Evolutionary conservation across 2,888 invertebrate species (phyloP).

Genomic region (Ormyrus nitidulus): DNA sequence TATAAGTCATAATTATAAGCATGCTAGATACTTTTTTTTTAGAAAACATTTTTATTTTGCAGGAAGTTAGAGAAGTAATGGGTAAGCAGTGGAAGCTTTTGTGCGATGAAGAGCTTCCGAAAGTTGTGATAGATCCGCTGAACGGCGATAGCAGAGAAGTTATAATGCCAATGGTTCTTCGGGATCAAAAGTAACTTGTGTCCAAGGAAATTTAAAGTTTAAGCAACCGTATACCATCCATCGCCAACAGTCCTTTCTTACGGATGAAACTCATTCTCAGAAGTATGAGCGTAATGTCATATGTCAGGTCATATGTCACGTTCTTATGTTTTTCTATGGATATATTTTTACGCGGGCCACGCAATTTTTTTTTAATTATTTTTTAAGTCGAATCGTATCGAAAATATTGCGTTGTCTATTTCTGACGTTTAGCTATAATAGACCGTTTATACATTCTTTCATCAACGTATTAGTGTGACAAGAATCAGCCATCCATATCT

Average conservation of each 20-base stretch:
- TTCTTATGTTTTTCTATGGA: conserved; percentile 56
- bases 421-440: conserved; percentile 44
- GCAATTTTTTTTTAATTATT: conserved; percentile 47
- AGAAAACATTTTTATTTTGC: background rate
- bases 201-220: conserved; percentile 52
- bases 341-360: conserved; percentile 52
- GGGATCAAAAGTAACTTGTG: conserved; percentile 76
- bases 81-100: conserved; percentile 79
- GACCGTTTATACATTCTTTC: conserved; percentile 35
- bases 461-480: conserved; percentile 30
- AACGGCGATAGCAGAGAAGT: conserved; percentile 79
- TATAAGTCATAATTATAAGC: background rate
- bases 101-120: conserved; percentile 77
- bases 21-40: background rate
- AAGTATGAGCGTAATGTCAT: conserved; percentile 61
- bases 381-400: conserved; percentile 43
- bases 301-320: conserved; percentile 43
- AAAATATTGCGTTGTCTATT: conserved; percentile 44
- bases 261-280: conserved; percentile 60
- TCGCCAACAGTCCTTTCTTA: conserved; percentile 58
- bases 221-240: conserved; percentile 58
- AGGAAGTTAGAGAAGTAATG: conserved; percentile 79
- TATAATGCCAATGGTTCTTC: conserved; percentile 78
- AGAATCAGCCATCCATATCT: conserved; percentile 55
- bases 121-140: conserved; percentile 77